Evolutionary conservation across 2,797 vertebrate genomes (phyloP), one percentile per base, ranked within the genome.

Genomic region (Sarcoramphus papa): DNA sequence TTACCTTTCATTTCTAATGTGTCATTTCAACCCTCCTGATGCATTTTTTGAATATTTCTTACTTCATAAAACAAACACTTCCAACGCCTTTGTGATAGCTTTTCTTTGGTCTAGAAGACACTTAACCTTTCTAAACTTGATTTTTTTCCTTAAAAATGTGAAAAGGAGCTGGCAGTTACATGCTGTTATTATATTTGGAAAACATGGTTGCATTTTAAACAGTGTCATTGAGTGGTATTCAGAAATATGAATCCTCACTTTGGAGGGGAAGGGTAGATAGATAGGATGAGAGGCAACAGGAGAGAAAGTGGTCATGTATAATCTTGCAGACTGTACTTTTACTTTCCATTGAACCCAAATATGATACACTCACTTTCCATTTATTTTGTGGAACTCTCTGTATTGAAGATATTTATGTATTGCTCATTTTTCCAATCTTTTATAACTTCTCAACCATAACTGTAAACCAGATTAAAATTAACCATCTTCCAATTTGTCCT

Each of bases 381-480:
- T 74, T 18, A 73, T 80, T 83, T 83, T 37, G 18, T 68, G 15
- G 20, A 90, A 67, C 25, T 64, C 47, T 56, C 21, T 62, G 7
- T 54, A 54, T 27, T 43, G 30, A 92, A 53, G 47, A 41, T 60
- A 88, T 76, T 90, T 69, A 63, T 35, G 8, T 31, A 72, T 50
- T 88, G 43, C 33, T 88, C 37, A 62, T 82, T 93, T 77, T n/a
- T 85, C 24, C 47, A 67, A 7, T 57, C 19, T 83, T 86, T 88
- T 77, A 83, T 65, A 90, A 80, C 65, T 80, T 86, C 69, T 92
- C 60, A 92, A 51, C 72, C 41, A 37, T 83, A 85, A 83, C 79
- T 90, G 51, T 76, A 90, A 85, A 83, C 41, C 25, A 67, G 56
- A 86, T 65, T 80, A 88, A 93, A 96, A 92, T 62, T 77, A 94